These are phyloP conservation scores for Quadriops clusia DNA, from an alignment of 2,888 invertebrate genomes.

Conservation along the genomic window DNA sequence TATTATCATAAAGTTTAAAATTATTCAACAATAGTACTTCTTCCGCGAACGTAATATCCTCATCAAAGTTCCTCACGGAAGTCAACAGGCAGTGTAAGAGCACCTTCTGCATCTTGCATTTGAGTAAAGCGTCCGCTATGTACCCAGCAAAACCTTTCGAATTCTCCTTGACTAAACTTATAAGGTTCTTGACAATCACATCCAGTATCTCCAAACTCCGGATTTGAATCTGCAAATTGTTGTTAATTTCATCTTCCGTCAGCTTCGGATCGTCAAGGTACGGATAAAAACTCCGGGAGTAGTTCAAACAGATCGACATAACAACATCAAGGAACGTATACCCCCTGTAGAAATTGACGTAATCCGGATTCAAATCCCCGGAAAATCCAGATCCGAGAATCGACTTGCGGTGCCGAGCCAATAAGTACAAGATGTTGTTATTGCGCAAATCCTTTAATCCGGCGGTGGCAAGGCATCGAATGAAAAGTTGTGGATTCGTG, in stretches of 20 bases:
- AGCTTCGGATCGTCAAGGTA: slow-evolving; percentile 55
- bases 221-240: slow-evolving; percentile 67
- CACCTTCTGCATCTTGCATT: slow-evolving; percentile 75
- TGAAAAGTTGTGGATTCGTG: slow-evolving; percentile 58
- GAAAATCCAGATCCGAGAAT: slow-evolving; percentile 58
- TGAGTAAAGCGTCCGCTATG: slow-evolving; percentile 57
- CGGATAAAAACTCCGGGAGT: slow-evolving; percentile 67
- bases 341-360: slow-evolving; percentile 55
- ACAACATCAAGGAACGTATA: slow-evolving; percentile 74
- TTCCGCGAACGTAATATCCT: slow-evolving; percentile 55
- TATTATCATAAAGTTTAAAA: slow-evolving; percentile 43
- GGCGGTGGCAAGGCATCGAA: slow-evolving; percentile 66
- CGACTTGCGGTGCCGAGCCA: slow-evolving; percentile 67
- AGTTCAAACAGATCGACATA: slow-evolving; percentile 64
- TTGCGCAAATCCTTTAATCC: slow-evolving; percentile 46
- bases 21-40: slow-evolving; percentile 64
- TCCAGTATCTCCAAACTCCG: slow-evolving; percentile 63
- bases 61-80: slow-evolving; percentile 53
- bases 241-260: slow-evolving; percentile 54
- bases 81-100: slow-evolving; percentile 70
- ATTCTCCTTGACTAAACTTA: slow-evolving; percentile 62
- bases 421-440: slow-evolving; percentile 45
- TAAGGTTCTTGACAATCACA: slow-evolving; percentile 58
- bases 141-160: slow-evolving; percentile 67
- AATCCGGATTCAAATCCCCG: slow-evolving; percentile 51